Base-by-base conservation (phyloP, 2,888 invertebrate species). In the Drosophila paranaensis region DNA sequence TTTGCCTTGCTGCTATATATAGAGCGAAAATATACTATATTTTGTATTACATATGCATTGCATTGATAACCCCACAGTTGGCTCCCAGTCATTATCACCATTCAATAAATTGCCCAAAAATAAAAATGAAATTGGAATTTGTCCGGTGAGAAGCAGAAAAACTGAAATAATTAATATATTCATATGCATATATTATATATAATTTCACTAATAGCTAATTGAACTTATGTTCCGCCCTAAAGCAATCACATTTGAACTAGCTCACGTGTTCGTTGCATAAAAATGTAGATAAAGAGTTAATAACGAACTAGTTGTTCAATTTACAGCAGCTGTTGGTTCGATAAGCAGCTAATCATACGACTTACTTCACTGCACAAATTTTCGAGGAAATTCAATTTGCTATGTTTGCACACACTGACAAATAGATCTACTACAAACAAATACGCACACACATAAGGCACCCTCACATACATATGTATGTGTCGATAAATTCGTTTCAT, bases 401-500 rank as follows among this genome's bases (percentile, higher is more conserved):
- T 40, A 16, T 39, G 27, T 54, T 46, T 66, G 46, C n/a, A 25
- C 56, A 56, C 40, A 54, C 54, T 30, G 16, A 43, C 54, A 48
- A 30, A 53, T 40, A 37, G 25, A 14, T 25, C 25, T 37, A 35
- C 13, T 25, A n/a, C 30, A 42, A 46, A 42, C 42, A 48, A 33
- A 33, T 43, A 42, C 25, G 16, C 54, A 61, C 48, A 35, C 54
- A 64, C 30, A 16, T 11, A 6, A 33, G 30, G n/a, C 48, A 33
- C 48, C 48, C 48, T 2, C 33, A 33, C 33, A 9, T 62, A 67
- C 64, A 60, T 58, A 66, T 55, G 61, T 60, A 27, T 27, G 45
- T 58, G 58, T 40, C 57, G 61, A 69, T 65, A 74, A 77, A 80
- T 60, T 60, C 54, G 50, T 66, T 79, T 81, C 81, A 79, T 81